Percentiles rank a stretch among this genome's conserved stretches.
Evolutionary conservation across 2,797 vertebrate genomes (phyloP).

Genomic region (Mareca strepera): DNA sequence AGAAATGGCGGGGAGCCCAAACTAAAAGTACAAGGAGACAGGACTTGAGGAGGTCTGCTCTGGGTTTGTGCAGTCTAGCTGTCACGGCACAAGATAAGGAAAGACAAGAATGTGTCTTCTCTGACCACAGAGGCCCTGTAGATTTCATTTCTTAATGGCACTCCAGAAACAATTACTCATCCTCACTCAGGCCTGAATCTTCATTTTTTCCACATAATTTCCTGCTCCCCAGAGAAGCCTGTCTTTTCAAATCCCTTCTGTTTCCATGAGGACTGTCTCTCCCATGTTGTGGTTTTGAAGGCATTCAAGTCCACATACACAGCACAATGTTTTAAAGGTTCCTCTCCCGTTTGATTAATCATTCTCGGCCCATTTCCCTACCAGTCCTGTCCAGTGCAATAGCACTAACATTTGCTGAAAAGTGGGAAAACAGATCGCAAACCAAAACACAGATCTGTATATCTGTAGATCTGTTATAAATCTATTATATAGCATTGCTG

Average conservation of each 20-base stretch:
- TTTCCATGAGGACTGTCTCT: conserved; percentile 39
- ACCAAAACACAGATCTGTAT: background rate
- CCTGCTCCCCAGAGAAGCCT: conserved; percentile 15
- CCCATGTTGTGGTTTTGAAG: conserved; percentile 49
- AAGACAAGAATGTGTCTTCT: conserved; percentile 42
- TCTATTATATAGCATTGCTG: background rate
- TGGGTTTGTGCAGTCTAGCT: conserved; percentile 25
- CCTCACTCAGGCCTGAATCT: conserved; percentile 34
- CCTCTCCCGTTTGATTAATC: background rate
- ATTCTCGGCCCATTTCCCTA: background rate
- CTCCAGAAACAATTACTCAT: conserved; percentile 64
- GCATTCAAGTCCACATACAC: conserved; percentile 49
- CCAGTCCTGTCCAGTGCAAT: background rate
- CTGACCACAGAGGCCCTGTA: conserved; percentile 38
- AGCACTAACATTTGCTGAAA: background rate
- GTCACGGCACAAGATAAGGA: conserved; percentile 24
- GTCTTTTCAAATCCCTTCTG: conserved; percentile 27
- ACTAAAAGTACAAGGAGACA: conserved; percentile 4
- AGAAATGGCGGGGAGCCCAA: conserved; percentile 33
- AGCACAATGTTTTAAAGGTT: conserved; percentile 33
- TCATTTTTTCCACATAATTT: conserved; percentile 44
- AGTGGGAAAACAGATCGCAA: background rate
- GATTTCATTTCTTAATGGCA: conserved; percentile 58
- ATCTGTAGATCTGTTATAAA: background rate
- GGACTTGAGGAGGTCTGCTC: conserved; percentile 32